These are phyloP conservation scores for Glyphotaelius pellucidus DNA, from an alignment of 2,888 invertebrate species.

Conservation along the genomic window DNA sequence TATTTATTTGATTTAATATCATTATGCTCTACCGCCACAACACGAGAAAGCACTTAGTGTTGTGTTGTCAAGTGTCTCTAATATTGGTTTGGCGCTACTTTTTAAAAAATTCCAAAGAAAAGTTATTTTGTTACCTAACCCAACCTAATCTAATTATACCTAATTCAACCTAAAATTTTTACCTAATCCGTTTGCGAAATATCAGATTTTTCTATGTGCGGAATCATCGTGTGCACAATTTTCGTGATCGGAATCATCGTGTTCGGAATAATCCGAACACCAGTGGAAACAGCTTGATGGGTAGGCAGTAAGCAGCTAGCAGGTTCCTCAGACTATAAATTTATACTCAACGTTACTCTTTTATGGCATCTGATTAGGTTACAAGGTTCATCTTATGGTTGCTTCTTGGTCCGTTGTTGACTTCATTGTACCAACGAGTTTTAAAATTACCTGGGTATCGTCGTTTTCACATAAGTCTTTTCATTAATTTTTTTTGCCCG, in stretches of 20 bases:
- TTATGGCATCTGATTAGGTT: constrained; percentile 2
- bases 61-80: neutral
- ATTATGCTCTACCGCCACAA: too few species aligned
- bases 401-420: neutral
- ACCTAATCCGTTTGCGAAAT: neutral
- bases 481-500: too few species aligned
- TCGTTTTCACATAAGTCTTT: too few species aligned
- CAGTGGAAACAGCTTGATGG: neutral
- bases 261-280: neutral
- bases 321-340: neutral
- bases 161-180: too few species aligned
- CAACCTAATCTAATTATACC: neutral
- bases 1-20: too few species aligned
- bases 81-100: neutral
- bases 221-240: neutral
- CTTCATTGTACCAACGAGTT: neutral
- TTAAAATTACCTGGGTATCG: too few species aligned
- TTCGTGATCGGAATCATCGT: neutral
- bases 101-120: neutral
- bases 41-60: too few species aligned
- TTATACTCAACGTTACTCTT: neutral
- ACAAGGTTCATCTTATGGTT: neutral
- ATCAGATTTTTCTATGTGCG: neutral
- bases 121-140: neutral
- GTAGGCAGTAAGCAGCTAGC: neutral